Evolutionary conservation across 2,888 invertebrate genomes (phyloP), one percentile per base, ranked within the genome.

Genomic region (Tortricodes alternella): DNA sequence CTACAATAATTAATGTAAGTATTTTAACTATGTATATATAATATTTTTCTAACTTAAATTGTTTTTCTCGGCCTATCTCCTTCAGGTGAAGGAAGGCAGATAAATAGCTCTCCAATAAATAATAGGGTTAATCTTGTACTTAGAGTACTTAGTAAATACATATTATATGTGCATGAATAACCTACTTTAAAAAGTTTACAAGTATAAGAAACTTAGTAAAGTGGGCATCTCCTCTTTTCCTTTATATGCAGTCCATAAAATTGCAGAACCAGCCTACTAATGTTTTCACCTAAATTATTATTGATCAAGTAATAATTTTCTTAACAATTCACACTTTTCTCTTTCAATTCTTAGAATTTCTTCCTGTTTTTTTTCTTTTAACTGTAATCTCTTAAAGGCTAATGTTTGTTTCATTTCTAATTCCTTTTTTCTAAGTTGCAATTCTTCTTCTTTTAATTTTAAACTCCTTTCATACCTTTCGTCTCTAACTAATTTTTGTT

Each of bases 291-390:
- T 3, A 34, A n/a, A 64, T 53, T 65, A 50, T 67, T 70, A 74
- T 53, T 76, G 73, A 60, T 77, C 70, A 16, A 63, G 65, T 24
- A 83, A 62, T 53, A 83, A 62, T 62, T 79, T 79, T 50, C 71
- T 72, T 18, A 84, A 62, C 27, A 84, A 70, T 44, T 67, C 74
- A 78, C 84, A 84, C 63, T 84, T 84, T 68, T 83, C 82, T 53
- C 71, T 73, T 67, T 84, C 84, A 38, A 84, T 82, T 66, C 79
- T 82, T 2, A 84, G 60, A 50, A 82, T 71, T 68, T 83, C 83
- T 59, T 84, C 80, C 63, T 81, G 83, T 62, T 80, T 83, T 59
- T 73, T 80, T 62, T 84, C 83, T 68, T 75, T 82, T 6, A 84
- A 62, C 62, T 83, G 75, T 52, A 84, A 59, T 64, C 77, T 81